Conservation (phyloP, 2,113 vertebrate genomes). For the Theristicus caerulescens region DNA sequence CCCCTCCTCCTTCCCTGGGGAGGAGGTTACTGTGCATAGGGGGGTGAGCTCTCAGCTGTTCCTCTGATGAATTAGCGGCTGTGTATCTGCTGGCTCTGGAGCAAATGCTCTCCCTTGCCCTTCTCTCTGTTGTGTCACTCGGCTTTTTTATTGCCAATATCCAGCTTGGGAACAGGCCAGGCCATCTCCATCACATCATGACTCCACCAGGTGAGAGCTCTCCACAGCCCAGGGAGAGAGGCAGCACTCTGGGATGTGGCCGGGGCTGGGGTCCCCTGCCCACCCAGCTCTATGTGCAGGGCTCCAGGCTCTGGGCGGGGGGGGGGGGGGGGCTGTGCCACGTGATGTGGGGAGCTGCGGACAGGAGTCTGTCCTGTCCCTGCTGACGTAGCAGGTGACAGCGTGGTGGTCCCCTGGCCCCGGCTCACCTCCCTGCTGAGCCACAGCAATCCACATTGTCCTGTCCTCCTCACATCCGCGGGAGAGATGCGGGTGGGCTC, state of each 20-base stretch:
- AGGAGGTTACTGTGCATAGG: neutral
- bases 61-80: neutral
- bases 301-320: neutral
- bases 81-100: neutral
- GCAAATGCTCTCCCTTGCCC: neutral
- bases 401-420: neutral
- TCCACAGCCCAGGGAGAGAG: neutral
- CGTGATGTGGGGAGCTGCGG: neutral
- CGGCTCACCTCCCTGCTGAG: neutral
- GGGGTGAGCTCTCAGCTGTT: neutral
- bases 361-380: neutral
- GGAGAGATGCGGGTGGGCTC: neutral
- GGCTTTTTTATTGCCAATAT: neutral
- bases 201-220: neutral
- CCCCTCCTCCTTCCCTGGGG: neutral
- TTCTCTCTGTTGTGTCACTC: rapidly evolving
- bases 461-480: rapidly evolving
- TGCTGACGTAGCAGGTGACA: neutral
- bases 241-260: rapidly evolving
- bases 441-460: neutral
- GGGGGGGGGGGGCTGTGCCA: neutral
- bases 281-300: rapidly evolving
- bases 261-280: neutral
- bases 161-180: neutral
- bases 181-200: neutral